These are phyloP conservation scores for Nasonia giraulti DNA, from an alignment of 1,140 invertebrate species.

Conservation along the genomic window DNA sequence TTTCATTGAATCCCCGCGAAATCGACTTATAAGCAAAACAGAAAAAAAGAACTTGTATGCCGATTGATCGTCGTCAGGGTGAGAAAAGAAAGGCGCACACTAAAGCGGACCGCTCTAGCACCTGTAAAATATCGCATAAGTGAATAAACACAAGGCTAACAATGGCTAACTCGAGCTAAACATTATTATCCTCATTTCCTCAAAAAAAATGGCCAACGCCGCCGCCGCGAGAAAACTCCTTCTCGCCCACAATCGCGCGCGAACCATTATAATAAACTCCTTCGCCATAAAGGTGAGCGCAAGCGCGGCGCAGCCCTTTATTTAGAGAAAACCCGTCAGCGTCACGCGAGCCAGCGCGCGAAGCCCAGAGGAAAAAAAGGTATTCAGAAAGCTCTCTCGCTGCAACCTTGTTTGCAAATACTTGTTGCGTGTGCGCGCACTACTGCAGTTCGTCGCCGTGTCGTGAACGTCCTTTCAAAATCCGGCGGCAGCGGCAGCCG, in stretches of 20 bases:
- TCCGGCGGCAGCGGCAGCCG: not conserved
- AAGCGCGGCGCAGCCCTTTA: not conserved
- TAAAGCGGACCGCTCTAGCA: not conserved
- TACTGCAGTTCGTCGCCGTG: not conserved
- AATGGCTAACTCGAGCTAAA: not conserved
- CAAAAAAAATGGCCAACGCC: not conserved
- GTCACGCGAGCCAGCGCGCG: not conserved
- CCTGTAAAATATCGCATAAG: conserved; percentile 6
- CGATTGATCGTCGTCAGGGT: not conserved
- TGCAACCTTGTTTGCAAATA: not conserved
- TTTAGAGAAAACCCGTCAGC: not conserved
- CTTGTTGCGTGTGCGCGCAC: conserved; percentile 44
- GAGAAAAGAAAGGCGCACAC: not conserved
- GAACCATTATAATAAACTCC: not conserved
- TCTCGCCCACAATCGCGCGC: not conserved
- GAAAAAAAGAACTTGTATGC: not conserved
- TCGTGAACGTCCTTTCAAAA: not conserved
- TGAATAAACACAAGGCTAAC: conserved; percentile 4
- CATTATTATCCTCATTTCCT: conserved; percentile 12
- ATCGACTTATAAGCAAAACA: not conserved
- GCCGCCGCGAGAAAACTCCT: not conserved
- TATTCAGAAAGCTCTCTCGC: not conserved
- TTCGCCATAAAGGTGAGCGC: not conserved
- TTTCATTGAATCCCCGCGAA: not conserved
- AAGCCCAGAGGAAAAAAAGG: not conserved